These are phyloP conservation scores for Syrmaticus mikado DNA, from an alignment of 2,113 vertebrate species.

Conservation along the genomic window DNA sequence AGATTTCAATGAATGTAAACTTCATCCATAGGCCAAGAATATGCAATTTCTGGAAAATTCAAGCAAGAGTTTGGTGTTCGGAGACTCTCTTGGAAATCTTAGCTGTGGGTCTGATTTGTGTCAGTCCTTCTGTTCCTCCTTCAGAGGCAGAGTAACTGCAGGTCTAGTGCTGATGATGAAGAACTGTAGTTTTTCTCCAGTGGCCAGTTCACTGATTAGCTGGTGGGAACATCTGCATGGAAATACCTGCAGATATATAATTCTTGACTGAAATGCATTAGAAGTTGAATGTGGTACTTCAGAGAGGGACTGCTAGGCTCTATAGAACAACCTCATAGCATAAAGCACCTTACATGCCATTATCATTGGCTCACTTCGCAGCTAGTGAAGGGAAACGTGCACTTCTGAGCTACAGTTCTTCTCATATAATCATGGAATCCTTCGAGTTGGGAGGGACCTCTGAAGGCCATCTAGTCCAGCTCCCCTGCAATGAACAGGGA, in stretches of 20 bases:
- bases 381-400: not conserved
- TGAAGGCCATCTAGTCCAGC: no score
- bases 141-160: no score
- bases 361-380: not conserved
- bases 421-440: not conserved
- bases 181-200: not conserved
- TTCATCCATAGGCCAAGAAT: not conserved
- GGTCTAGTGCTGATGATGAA: not conserved
- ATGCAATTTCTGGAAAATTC: not conserved
- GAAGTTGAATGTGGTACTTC: not conserved
- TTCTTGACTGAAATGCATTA: not conserved
- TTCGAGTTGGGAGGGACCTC: no score
- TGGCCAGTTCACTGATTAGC: not conserved
- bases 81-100: not conserved
- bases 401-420: not conserved
- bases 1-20: not conserved
- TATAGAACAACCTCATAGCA: accelerated
- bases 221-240: not conserved
- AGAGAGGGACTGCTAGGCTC: not conserved
- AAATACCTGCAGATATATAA: not conserved
- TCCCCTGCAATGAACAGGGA: no score
- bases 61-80: not conserved
- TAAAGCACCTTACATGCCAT: not conserved
- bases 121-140: not conserved
- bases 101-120: not conserved